These are phyloP conservation scores for Ptilodon capucinus DNA, from an alignment of 2,888 invertebrate species.

Conservation along the genomic window DNA sequence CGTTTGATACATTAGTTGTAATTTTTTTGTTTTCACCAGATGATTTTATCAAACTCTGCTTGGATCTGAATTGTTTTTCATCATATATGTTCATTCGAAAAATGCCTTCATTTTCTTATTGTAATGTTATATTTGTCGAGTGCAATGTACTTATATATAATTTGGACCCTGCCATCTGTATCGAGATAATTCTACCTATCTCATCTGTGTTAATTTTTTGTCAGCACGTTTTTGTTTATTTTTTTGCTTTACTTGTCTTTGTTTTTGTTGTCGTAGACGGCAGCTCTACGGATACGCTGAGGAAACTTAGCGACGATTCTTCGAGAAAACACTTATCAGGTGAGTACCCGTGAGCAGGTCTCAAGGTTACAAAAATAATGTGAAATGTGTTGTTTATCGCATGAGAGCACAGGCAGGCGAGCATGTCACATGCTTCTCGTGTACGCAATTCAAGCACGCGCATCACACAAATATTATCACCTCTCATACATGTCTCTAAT, in stretches of 20 bases:
- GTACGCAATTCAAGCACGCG: slow-evolving; percentile 42
- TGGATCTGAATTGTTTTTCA: slow-evolving; percentile 42
- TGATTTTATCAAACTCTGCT: slow-evolving; percentile 52
- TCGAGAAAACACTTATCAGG: slow-evolving; percentile 81
- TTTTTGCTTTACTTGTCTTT: slow-evolving; percentile 77
- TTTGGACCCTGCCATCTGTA: slow-evolving; percentile 35
- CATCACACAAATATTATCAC: slow-evolving; percentile 39
- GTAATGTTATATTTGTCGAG: slow-evolving; percentile 26
- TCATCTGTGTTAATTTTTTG: slow-evolving; percentile 45
- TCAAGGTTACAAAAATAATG: slow-evolving; percentile 19
- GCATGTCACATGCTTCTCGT: slow-evolving; percentile 64
- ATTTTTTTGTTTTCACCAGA: slow-evolving; percentile 32
- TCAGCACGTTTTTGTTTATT: slow-evolving; percentile 64
- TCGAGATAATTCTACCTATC: slow-evolving; percentile 34
- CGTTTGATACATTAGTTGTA: slow-evolving; percentile 48
- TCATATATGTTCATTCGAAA: slow-evolving; percentile 32
- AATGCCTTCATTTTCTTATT: slow-evolving; percentile 28
- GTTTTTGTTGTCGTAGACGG: slow-evolving; percentile 80
- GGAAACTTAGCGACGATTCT: slow-evolving; percentile 79
- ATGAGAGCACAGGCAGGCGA: slow-evolving; percentile 45
- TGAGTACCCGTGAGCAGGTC: slow-evolving; percentile 51
- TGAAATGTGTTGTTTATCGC: slow-evolving; percentile 36
- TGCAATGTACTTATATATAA: slow-evolving; percentile 32
- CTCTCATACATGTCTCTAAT: slow-evolving; percentile 31
- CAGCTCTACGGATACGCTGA: slow-evolving; percentile 73